phyloP scores from a whole-genome alignment of 2,797 vertebrate species.

The Mus minutoides region DNA sequence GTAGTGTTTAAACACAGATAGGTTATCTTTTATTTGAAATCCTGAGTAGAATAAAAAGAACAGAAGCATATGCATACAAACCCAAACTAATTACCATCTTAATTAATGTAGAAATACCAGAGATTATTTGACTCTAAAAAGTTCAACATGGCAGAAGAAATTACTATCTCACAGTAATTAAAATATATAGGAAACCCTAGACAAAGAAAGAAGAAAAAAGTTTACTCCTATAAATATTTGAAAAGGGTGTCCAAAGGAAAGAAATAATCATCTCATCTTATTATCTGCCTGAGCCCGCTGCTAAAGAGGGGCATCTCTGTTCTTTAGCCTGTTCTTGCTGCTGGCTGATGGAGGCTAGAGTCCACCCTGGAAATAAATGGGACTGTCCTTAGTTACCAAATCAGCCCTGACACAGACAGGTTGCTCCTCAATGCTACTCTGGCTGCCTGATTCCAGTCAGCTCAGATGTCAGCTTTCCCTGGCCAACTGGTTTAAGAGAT shows the following conservation, averaged over 20 bases:
- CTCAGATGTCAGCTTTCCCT: slow-evolving; percentile 52
- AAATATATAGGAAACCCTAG: slow-evolving; percentile 2
- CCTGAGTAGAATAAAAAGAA: background rate
- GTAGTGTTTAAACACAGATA: background rate
- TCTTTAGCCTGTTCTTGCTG: slow-evolving; percentile 59
- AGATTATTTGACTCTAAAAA: background rate
- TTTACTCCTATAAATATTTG: slow-evolving; percentile 18
- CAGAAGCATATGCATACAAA: slow-evolving; percentile 19
- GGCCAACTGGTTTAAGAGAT: slow-evolving; percentile 54
- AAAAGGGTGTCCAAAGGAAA: background rate
- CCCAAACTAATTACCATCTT: slow-evolving; percentile 40
- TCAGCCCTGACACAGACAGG: slow-evolving; percentile 48
- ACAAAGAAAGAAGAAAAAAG: background rate
- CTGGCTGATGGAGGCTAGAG: slow-evolving; percentile 43
- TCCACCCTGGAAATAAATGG: slow-evolving; percentile 39
- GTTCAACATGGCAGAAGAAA: background rate
- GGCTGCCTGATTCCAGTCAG: slow-evolving; percentile 52
- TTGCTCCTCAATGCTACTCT: slow-evolving; percentile 45
- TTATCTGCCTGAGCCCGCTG: slow-evolving; percentile 39
- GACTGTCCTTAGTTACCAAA: slow-evolving; percentile 54
- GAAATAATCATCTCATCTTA: background rate
- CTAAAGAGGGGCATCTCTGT: slow-evolving; percentile 56
- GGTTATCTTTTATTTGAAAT: background rate
- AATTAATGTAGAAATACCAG: background rate
- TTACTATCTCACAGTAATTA: background rate